Evolutionary conservation across 2,113 vertebrate species (phyloP), one percentile per base, ranked within the genome.

Genomic region (Chaetodon trifascialis): DNA sequence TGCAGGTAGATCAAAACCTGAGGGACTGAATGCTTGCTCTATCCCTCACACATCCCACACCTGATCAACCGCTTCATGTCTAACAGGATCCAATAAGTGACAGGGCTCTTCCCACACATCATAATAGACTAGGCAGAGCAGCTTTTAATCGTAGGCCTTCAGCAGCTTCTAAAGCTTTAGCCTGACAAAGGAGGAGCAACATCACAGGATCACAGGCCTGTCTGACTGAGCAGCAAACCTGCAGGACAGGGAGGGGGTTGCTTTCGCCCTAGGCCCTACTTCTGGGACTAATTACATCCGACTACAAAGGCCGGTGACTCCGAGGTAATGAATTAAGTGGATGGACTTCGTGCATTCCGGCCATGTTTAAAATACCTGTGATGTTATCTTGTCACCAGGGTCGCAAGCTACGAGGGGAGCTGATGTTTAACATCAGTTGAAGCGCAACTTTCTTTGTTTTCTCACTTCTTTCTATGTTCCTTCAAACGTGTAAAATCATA

Each of bases 351-450:
- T 38, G 80, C 88, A 91, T 91, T 92, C 91, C 88, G 17, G 73
- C 83, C 89, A 70, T 89, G 86, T 93, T 92, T 90, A 82, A 81
- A 86, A 91, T 91, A 86, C 86, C 90, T 85, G 90, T 71, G 82
- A 81, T 88, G 86, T 86, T 89, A 92, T 90, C 89, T 80, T 16
- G 76, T 87, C 72, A 67, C 11, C 30, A 23, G 58, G 38, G 68
- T 46, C 40, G 19, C 58, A 4, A 66, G 82, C 73, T 52, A 9
- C 11, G 7, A 56, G 11, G 21, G 40, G 51, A 72, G 68, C 44
- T 21, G 59, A 68, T 59, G 78, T 73, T 83, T 67, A 51, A 73
- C 72, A 56, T 68, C 47, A 34, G n/a, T 2, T 15, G 25, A n/a
- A 34, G 52, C 38, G 46, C 21, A 16, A 23, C 23, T 42, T n/a